Percentiles rank a stretch among this genome's conserved stretches.
Conservation (phyloP, 1,140 invertebrate genomes). For the Spodoptera frugiperda region DNA sequence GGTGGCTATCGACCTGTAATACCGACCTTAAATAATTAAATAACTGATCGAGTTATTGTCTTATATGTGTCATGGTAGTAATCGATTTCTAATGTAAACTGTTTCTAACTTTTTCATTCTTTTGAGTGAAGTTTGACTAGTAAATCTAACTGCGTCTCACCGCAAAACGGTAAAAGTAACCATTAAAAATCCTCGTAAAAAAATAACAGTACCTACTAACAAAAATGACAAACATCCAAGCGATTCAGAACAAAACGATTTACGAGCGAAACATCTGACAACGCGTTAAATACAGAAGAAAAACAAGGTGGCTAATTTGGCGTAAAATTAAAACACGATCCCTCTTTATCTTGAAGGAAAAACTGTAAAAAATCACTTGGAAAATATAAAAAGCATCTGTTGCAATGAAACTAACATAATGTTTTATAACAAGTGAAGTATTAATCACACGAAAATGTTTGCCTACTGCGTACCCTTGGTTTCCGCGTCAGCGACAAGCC, state of each 20-base stretch:
- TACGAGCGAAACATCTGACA: slow-evolving; percentile 51
- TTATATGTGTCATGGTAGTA: slow-evolving; percentile 1
- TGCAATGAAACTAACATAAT: slow-evolving; percentile 75
- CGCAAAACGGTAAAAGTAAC: too few relatives aligned
- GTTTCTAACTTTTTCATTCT: not conserved
- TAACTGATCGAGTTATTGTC: slow-evolving; percentile 18
- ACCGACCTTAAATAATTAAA: slow-evolving; percentile 16
- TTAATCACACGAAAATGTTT: slow-evolving; percentile 76
- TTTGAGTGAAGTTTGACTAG: not conserved
- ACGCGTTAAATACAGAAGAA: slow-evolving; percentile 55
- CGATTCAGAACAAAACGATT: slow-evolving; percentile 46
- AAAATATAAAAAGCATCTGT: slow-evolving; percentile 85
- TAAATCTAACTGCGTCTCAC: too few relatives aligned
- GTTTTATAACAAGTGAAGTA: slow-evolving; percentile 73
- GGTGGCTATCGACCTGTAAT: slow-evolving; percentile 33
- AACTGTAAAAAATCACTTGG: slow-evolving; percentile 71
- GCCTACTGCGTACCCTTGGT: slow-evolving; percentile 72
- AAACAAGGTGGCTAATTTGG: slow-evolving; percentile 72
- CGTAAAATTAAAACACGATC: slow-evolving; percentile 80
- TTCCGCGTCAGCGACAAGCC: slow-evolving; percentile 83
- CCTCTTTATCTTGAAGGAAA: slow-evolving; percentile 63
- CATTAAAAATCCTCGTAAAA: not conserved
- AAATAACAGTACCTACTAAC: not conserved
- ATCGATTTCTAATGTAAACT: not conserved
- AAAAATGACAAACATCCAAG: slow-evolving; percentile 23